Evolutionary conservation across 1,140 invertebrate species (phyloP).

Genomic region (Papilio glaucus): DNA sequence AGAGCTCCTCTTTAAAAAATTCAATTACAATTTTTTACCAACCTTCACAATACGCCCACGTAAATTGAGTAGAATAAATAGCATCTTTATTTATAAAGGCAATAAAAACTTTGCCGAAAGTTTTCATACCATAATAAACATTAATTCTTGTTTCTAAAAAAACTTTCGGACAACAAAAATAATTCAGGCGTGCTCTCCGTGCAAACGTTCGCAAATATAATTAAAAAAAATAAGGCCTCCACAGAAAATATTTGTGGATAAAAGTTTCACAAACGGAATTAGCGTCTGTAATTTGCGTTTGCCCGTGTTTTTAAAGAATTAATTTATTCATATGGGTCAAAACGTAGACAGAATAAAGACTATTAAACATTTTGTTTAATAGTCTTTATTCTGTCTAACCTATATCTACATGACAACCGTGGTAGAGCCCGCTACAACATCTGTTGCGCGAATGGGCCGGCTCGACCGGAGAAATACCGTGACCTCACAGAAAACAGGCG

Average conservation of each 20-base stretch:
- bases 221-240: slow-evolving; percentile 27
- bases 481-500: too few species aligned
- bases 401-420: too few species aligned
- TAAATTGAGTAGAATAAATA: slow-evolving; percentile 10
- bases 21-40: neutral
- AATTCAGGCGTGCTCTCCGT: slow-evolving; percentile 12
- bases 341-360: too few species aligned
- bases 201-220: slow-evolving; percentile 22
- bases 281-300: slow-evolving; percentile 6
- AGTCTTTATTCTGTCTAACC: too few species aligned
- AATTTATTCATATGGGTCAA: too few species aligned
- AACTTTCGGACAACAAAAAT: slow-evolving; percentile 24
- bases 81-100: slow-evolving; percentile 14
- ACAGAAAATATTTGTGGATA: slow-evolving; percentile 4
- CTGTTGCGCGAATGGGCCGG: too few species aligned
- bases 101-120: slow-evolving; percentile 21
- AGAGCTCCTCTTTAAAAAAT: too few species aligned
- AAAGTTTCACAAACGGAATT: slow-evolving; percentile 1
- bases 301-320: too few species aligned
- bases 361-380: too few species aligned
- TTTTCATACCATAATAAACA: slow-evolving; percentile 27
- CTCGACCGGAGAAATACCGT: too few species aligned
- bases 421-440: too few species aligned
- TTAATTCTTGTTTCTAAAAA: slow-evolving; percentile 22
- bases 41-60: neutral